Base-by-base conservation (phyloP, 2,113 vertebrate genomes). In the Forbesichthys agassizii region DNA sequence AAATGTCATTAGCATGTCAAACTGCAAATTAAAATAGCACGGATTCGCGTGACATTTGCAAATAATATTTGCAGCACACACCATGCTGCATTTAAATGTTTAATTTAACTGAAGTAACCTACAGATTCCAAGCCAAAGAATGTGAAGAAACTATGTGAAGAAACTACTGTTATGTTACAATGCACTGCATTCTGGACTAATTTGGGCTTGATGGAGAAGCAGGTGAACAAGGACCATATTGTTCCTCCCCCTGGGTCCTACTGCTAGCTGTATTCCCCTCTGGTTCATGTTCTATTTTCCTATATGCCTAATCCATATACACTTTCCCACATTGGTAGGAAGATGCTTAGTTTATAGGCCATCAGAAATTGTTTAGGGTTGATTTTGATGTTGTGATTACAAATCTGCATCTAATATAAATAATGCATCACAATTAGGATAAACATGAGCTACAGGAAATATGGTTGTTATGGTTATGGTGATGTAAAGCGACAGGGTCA, bases 181-280 rank as follows among this genome's bases (percentile, higher is more conserved):
- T 49, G 42, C 57, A 16, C 69, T 59, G 72, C 18, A 61, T 59
- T 71, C 58, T 61, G 42, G 69, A 66, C 66, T 47, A 76, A 83
- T 78, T 78, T 77, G 68, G 81, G 61, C 72, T 80, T 49, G 82
- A 88, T 86, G 85, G 78, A 85, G 81, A 61, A 81, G 77, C 78
- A 86, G 86, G 84, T 83, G 82, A 88, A 86, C 82, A 86, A 75
- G 81, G 74, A 66, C 61, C 73, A 14, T 12, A 77, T 83, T 88
- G 79, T 82, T 51, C 80, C 75, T 81, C 73, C 68, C 7, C 71
- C 84, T 77, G 71, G 9, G 0, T 79, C 47, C 61, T n/a, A 58
- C 75, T 33, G 48, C 64, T 71, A 71, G 75, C 55, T 47, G 49
- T 61, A 3, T 58, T 48, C 20, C 64, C 36, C 68, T 27, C 33